Conservation (phyloP, 2,888 invertebrate species). For the Chirona hameri region DNA sequence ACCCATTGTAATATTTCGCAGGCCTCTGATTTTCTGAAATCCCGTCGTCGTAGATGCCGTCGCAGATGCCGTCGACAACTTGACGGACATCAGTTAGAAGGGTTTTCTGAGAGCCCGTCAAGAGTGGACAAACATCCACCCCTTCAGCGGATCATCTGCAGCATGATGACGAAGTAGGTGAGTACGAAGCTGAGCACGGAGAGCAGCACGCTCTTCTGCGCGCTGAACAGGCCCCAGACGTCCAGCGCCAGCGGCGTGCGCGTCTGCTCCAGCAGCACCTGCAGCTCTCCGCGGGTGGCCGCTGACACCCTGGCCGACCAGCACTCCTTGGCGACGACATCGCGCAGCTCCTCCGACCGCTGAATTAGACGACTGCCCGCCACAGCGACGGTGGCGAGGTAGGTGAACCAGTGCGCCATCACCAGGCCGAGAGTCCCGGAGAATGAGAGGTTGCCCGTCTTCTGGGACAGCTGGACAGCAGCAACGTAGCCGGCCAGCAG, state of each 20-base stretch:
- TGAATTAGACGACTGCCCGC: not conserved
- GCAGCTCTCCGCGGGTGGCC: not conserved
- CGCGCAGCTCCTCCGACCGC: not conserved
- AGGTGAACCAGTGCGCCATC: not conserved
- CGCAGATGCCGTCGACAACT: no score
- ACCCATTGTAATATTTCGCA: no score
- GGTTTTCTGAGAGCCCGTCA: no score
- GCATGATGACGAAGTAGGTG: not conserved
- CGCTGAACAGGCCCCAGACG: not conserved
- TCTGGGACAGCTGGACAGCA: not conserved
- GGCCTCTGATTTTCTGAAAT: no score
- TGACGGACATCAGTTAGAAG: no score
- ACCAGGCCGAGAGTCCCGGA: not conserved
- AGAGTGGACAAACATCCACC: no score
- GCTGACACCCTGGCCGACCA: not conserved
- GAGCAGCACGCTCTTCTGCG: not conserved
- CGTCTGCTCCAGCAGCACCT: not conserved
- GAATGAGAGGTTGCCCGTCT: not conserved
- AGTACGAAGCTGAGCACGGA: not conserved
- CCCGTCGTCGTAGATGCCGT: no score
- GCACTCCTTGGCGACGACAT: not conserved
- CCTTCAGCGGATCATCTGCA: not conserved
- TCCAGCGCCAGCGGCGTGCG: not conserved
- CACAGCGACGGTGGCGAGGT: not conserved
- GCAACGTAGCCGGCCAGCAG: not conserved